phyloP scores from a whole-genome alignment of 2,113 vertebrate species.

The Accipiter virgatus region DNA sequence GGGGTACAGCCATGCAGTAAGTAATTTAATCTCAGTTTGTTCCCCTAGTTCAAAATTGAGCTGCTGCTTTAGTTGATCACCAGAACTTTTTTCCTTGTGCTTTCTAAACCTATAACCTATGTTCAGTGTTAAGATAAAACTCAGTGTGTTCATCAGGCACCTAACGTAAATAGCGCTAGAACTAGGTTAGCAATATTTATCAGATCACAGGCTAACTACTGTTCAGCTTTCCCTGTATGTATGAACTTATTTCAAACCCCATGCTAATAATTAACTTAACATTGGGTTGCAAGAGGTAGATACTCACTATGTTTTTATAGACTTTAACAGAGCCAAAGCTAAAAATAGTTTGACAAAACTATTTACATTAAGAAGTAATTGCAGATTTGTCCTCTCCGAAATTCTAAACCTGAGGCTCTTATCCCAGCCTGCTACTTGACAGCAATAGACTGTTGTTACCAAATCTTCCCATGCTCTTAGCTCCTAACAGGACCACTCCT shows the following conservation, averaged over 20 bases:
- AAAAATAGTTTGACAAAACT: neutral
- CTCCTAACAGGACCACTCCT: neutral
- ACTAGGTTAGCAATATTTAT: neutral
- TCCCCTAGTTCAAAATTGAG: neutral
- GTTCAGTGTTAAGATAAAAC: neutral
- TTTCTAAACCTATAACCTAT: neutral
- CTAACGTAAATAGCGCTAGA: neutral
- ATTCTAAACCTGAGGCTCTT: neutral
- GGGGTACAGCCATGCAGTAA: neutral
- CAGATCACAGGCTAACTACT: neutral
- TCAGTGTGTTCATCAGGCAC: neutral
- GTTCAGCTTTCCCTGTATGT: neutral
- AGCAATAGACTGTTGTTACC: neutral
- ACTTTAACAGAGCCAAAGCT: neutral
- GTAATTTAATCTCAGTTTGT: neutral
- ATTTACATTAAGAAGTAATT: neutral
- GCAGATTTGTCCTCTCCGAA: neutral
- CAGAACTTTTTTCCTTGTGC: neutral
- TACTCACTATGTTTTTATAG: neutral
- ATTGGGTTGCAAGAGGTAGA: neutral
- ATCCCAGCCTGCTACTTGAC: neutral
- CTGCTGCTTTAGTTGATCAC: neutral
- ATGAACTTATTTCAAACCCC: neutral
- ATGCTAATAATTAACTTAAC: neutral
- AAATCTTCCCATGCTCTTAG: neutral